phyloP scores from a whole-genome alignment of 2,113 vertebrate species.

The Neotoma lepida region DNA sequence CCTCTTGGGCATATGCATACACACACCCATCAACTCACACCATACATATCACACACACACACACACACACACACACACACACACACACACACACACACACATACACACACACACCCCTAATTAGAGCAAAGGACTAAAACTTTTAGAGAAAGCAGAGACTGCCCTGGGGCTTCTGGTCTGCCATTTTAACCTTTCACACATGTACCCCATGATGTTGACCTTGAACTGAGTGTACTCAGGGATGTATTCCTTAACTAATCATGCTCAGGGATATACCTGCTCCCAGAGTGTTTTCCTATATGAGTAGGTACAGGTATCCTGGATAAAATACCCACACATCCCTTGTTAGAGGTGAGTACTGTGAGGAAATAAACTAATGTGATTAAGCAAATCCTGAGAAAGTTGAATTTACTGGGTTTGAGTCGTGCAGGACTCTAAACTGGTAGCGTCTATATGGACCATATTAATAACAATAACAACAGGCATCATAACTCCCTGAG shows the following conservation, averaged over 20 bases:
- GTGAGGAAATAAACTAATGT: background rate
- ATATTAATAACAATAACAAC: background rate
- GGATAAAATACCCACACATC: background rate
- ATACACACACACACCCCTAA: background rate
- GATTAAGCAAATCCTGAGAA: background rate
- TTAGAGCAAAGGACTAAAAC: background rate
- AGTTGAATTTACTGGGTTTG: background rate
- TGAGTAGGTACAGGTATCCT: background rate
- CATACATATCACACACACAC: background rate
- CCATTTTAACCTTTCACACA: background rate
- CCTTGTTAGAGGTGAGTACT: background rate
- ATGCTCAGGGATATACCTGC: background rate
- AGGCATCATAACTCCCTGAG: too few species aligned
- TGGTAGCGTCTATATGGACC: background rate
- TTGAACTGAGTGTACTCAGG: background rate
- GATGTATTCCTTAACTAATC: background rate
- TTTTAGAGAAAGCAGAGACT: background rate
- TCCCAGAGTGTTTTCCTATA: background rate
- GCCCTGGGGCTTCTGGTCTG: background rate
- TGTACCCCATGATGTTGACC: background rate
- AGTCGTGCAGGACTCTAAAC: background rate
- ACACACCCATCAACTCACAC: background rate
- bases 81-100: background rate
- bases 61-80: background rate
- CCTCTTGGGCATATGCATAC: background rate